Conservation (phyloP, 2,113 vertebrate genomes). For the Mormoops blainvillei region DNA sequence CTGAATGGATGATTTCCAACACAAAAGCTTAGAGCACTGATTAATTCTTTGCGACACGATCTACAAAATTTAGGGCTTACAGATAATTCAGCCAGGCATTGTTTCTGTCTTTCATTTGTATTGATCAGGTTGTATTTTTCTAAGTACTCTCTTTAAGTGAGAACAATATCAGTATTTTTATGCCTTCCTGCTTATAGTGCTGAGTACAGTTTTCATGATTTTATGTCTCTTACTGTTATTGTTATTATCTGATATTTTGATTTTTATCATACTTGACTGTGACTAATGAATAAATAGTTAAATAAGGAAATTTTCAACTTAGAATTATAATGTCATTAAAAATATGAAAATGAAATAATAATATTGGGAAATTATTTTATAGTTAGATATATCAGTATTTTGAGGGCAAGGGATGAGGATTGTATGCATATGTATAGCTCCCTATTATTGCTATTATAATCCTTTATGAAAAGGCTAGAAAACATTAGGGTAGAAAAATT, state of each 20-base stretch:
- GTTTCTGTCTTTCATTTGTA: constrained; percentile 20
- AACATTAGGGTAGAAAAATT: neutral
- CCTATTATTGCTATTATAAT: neutral
- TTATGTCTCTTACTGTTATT: neutral
- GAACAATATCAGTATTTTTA: neutral
- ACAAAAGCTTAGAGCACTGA: neutral
- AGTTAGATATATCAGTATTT: neutral
- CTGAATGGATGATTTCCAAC: neutral
- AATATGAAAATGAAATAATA: neutral
- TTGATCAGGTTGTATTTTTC: neutral
- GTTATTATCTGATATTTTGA: neutral
- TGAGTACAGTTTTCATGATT: neutral
- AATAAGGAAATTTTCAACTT: neutral
- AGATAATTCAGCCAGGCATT: neutral
- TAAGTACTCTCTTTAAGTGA: neutral
- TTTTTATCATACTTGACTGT: neutral
- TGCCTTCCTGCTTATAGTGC: neutral
- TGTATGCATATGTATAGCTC: neutral
- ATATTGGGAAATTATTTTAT: neutral
- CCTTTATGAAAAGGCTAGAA: neutral
- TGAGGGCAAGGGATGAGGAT: neutral
- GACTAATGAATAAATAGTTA: neutral
- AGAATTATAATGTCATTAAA: neutral
- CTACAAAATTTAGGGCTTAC: neutral
- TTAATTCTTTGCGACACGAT: neutral